phyloP scores from a whole-genome alignment of 2,888 invertebrate species.

The Parnassius glacialis region DNA sequence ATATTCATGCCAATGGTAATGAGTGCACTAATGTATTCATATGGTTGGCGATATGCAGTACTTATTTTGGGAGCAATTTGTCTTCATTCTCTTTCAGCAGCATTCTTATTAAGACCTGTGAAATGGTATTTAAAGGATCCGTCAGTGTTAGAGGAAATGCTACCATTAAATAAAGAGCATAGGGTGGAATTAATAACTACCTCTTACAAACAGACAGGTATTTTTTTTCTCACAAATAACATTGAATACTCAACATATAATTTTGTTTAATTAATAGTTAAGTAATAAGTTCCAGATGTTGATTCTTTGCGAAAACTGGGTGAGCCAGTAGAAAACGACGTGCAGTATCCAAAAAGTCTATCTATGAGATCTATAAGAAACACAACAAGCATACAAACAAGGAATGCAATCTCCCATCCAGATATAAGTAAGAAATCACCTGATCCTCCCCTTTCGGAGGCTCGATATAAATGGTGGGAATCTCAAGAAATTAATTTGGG shows the following conservation, averaged over 20 bases:
- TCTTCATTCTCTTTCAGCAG: constrained; percentile 81
- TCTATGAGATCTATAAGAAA: constrained; percentile 64
- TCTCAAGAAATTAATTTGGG: constrained; percentile 81
- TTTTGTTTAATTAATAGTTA: too few relatives aligned
- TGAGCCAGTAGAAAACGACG: constrained; percentile 46
- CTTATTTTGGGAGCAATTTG: constrained; percentile 83
- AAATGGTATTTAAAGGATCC: constrained; percentile 83
- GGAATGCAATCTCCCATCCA: constrained; percentile 69
- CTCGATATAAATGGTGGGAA: constrained; percentile 79
- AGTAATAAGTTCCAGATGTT: constrained; percentile 43
- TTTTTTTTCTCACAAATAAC: constrained; percentile 24
- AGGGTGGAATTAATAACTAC: constrained; percentile 48
- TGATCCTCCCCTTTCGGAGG: constrained; percentile 49
- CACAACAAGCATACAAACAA: constrained; percentile 50
- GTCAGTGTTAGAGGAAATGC: constrained; percentile 52
- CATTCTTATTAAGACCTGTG: constrained; percentile 83
- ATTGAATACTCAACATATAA: not conserved
- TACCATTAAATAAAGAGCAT: constrained; percentile 55
- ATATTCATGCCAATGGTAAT: constrained; percentile 83
- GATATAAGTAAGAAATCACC: constrained; percentile 56
- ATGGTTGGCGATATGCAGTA: constrained; percentile 82
- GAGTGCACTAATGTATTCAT: constrained; percentile 76
- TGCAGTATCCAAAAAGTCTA: constrained; percentile 53
- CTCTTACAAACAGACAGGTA: constrained; percentile 55
- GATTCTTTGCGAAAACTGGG: constrained; percentile 45